Evolutionary conservation across 2,888 invertebrate genomes (phyloP).

Genomic region (Heliconius hortense): DNA sequence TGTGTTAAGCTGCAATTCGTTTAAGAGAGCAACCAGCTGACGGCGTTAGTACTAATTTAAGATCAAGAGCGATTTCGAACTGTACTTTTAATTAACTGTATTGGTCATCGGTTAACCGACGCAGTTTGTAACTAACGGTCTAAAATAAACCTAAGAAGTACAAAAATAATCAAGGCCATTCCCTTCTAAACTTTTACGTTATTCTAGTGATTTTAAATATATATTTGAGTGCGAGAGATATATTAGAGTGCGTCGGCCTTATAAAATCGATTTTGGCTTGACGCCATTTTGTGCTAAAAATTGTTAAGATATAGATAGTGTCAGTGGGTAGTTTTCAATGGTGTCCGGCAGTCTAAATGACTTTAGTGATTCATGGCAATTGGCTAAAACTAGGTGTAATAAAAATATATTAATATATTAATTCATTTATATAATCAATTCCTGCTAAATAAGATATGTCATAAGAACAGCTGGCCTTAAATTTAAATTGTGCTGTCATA

Average conservation of each 20-base stretch:
- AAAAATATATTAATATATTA: slow-evolving; percentile 7
- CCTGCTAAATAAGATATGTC: background rate
- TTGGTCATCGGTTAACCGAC: slow-evolving; percentile 34
- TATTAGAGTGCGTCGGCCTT: slow-evolving; percentile 50
- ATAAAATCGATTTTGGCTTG: slow-evolving; percentile 49
- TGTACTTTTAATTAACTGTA: slow-evolving; percentile 35
- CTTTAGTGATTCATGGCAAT: slow-evolving; percentile 15
- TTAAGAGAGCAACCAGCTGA: slow-evolving; percentile 24
- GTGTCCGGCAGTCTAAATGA: slow-evolving; percentile 15
- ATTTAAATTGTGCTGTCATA: background rate
- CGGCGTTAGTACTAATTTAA: slow-evolving; percentile 32
- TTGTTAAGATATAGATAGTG: slow-evolving; percentile 37
- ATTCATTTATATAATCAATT: slow-evolving; percentile 1
- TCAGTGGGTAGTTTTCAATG: slow-evolving; percentile 14
- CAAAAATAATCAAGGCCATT: slow-evolving; percentile 42
- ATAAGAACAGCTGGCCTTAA: background rate
- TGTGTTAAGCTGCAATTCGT: slow-evolving; percentile 11
- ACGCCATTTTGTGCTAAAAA: slow-evolving; percentile 50
- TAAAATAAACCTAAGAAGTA: slow-evolving; percentile 30
- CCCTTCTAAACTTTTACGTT: slow-evolving; percentile 34
- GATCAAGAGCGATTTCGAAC: slow-evolving; percentile 32
- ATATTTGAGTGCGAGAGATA: slow-evolving; percentile 44
- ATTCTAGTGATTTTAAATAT: slow-evolving; percentile 43
- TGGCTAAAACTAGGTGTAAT: slow-evolving; percentile 18
- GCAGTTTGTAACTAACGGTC: slow-evolving; percentile 22